Percentiles rank a stretch among this genome's conserved stretches.
phyloP scores from a whole-genome alignment of 2,888 invertebrate genomes.

The Apeira syringaria region DNA sequence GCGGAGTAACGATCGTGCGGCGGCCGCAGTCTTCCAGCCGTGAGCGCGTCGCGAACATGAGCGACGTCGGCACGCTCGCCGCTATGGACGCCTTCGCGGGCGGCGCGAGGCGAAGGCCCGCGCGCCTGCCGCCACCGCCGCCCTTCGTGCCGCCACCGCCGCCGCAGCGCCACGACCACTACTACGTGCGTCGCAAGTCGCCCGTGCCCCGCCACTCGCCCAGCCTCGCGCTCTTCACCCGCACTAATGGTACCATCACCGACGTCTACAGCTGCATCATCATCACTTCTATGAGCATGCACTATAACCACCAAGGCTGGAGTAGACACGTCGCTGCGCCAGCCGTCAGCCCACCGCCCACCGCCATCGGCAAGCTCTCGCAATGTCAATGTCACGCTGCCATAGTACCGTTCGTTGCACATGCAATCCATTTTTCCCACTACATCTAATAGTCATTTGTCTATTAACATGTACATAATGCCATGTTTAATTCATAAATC shows the following conservation, averaged over 20 bases:
- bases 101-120: slow-evolving; percentile 77
- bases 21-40: slow-evolving; percentile 79
- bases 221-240: slow-evolving; percentile 76
- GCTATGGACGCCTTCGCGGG: slow-evolving; percentile 81
- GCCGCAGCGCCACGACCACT: slow-evolving; percentile 75
- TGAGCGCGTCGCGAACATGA: slow-evolving; percentile 79
- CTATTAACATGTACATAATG: too few relatives aligned
- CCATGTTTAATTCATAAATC: too few relatives aligned
- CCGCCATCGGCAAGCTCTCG: slow-evolving; percentile 38
- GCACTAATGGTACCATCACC: slow-evolving; percentile 66
- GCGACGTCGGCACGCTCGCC: slow-evolving; percentile 82
- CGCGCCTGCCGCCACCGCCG: slow-evolving; percentile 77
- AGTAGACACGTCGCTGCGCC: background rate
- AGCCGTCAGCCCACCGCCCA: slow-evolving; percentile 21
- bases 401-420: slow-evolving; percentile 31
- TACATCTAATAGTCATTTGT: too few relatives aligned
- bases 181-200: slow-evolving; percentile 80
- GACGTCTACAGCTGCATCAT: slow-evolving; percentile 34
- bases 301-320: background rate
- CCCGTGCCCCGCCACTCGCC: slow-evolving; percentile 70
- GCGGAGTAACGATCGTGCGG: slow-evolving; percentile 63
- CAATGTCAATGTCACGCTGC: slow-evolving; percentile 66
- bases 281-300: slow-evolving; percentile 1
- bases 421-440: slow-evolving; percentile 12
- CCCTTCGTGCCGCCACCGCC: slow-evolving; percentile 77